Evolutionary conservation across 2,113 vertebrate species (phyloP), one percentile per base, ranked within the genome.

Genomic region (Dicrurus megarhynchus): DNA sequence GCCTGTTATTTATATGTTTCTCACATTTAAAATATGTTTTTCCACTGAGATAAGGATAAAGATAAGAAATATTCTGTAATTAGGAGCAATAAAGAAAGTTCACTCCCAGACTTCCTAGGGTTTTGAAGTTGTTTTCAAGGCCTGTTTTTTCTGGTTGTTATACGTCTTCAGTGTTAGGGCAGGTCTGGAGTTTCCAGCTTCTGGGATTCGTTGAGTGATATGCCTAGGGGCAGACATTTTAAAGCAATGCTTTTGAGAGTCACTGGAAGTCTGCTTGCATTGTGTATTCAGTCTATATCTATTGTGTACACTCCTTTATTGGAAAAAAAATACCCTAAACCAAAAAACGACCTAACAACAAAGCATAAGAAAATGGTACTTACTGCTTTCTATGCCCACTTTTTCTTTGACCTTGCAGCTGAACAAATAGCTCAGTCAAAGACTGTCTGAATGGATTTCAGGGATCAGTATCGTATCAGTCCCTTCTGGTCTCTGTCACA

Each of bases 121-220:
- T 85, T 94, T 89, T 95, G 89, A 92, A 92, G 49, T 44, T 64
- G 22, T 35, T 94, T 91, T 89, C 74, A 59, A 83, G 55, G 35
- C 42, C 70, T 90, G 53, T 63, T 89, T 3, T 80, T 95, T 94
- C 81, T 87, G 70, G 33, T 73, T 95, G n/a, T 85, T 87, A 9
- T 49, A 73, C 20, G 11, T 46, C 37, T 75, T 88, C 70, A 79
- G 18, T 73, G 46, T 80, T 37, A 82, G 33, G 67, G 50, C 78
- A 93, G 67, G 59, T 80, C 84, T 85, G 67, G 67, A 91, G 67
- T 93, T 91, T 87, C 69, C 56, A 84, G 73, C 60, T 95, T 85
- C 90, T 92, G 75, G 73, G 75, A 77, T 86, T 77, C 8, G 8
- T 69, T 95, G 56, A 6, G 3, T 41, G 57, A 82, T 71, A 53